These are phyloP conservation scores for Toxotes chatareus DNA, from an alignment of 2,113 vertebrate genomes.

Conservation along the genomic window DNA sequence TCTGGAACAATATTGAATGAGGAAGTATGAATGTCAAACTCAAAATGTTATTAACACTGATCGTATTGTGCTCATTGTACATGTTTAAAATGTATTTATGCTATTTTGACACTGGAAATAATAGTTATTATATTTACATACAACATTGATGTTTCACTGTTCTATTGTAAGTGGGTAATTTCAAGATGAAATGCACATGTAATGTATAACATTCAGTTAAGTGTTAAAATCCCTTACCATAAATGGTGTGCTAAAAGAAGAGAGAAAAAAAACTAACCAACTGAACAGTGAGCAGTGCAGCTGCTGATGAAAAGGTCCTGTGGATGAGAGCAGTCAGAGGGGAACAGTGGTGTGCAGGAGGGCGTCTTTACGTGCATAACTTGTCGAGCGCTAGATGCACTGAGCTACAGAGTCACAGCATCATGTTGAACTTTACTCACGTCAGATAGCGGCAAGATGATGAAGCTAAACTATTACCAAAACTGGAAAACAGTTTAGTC, in stretches of 20 bases:
- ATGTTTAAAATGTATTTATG: too few species aligned
- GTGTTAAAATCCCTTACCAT: too few species aligned
- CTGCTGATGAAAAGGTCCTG: neutral
- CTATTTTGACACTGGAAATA: too few species aligned
- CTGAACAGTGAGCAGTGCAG: neutral
- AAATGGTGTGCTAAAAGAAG: too few species aligned
- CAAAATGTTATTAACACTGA: too few species aligned
- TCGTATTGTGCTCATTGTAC: too few species aligned
- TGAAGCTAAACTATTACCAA: neutral
- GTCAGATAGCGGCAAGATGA: neutral
- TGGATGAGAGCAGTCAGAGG: neutral
- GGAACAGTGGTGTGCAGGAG: too few species aligned
- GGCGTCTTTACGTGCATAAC: too few species aligned
- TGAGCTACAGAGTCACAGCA: neutral
- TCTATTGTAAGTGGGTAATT: neutral
- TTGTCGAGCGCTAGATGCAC: neutral
- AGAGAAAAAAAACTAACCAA: neutral
- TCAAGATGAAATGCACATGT: neutral
- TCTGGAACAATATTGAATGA: constrained; percentile 7
- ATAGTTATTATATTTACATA: too few species aligned
- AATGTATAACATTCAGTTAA: neutral
- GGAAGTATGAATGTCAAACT: too few species aligned
- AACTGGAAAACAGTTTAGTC: neutral
- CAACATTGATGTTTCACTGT: too few species aligned
- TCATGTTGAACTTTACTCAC: constrained; percentile 2